Conservation (phyloP, 2,113 vertebrate species). For the Bothrops jararaca region DNA sequence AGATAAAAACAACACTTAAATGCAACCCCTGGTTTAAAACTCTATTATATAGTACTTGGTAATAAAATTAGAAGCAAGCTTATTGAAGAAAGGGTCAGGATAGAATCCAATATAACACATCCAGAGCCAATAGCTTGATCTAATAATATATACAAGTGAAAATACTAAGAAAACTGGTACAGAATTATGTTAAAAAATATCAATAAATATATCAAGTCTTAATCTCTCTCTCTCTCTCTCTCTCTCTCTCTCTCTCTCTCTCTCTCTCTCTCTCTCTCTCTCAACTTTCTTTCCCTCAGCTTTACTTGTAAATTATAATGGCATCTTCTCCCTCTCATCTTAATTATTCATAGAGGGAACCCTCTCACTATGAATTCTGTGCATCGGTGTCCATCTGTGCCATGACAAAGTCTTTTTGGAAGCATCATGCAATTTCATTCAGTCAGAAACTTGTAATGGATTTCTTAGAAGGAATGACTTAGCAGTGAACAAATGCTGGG, state of each 20-base stretch:
- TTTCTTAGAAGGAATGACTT: not conserved
- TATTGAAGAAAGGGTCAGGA: not conserved
- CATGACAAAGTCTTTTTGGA: not conserved
- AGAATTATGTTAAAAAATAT: not conserved
- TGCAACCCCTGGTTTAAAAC: not conserved
- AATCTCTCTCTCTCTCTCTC: not conserved
- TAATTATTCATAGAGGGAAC: not conserved
- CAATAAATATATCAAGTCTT: not conserved
- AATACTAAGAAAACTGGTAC: not conserved
- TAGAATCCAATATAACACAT: not conserved
- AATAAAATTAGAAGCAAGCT: not conserved
- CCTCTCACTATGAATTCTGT: not conserved
- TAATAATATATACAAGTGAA: not conserved
- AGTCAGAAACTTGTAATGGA: not conserved
- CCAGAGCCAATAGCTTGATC: not conserved
- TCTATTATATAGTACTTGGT: not conserved
- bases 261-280: not conserved
- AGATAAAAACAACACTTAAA: not conserved
- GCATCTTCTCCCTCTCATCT: not conserved
- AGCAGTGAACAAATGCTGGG: slow-evolving; percentile 5
- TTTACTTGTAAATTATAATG: not conserved
- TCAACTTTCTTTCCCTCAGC: not conserved
- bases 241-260: not conserved
- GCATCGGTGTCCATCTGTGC: not conserved
- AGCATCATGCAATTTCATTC: not conserved